Evolutionary conservation across 2,888 invertebrate species (phyloP).

Genomic region (Esperia sulphurella): DNA sequence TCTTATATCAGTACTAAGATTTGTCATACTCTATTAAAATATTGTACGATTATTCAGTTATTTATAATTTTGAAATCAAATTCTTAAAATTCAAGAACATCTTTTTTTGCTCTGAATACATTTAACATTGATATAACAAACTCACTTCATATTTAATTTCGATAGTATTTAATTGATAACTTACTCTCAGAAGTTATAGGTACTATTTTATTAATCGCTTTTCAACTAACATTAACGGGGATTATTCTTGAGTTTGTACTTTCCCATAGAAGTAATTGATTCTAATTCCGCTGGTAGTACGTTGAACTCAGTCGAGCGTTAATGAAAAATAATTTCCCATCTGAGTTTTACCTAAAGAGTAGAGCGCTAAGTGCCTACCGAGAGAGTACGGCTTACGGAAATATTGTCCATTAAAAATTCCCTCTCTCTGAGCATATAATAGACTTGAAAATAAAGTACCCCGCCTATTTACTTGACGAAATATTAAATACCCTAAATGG

Average conservation of each 20-base stretch:
- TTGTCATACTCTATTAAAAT: no score
- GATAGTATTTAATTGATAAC: no score
- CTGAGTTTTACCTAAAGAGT: slow-evolving; percentile 52
- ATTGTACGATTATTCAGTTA: no score
- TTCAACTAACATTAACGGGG: slow-evolving; percentile 27
- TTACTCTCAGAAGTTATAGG: no score
- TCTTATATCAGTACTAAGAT: no score
- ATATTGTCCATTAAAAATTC: slow-evolving; percentile 50
- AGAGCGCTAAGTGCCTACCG: slow-evolving; percentile 25
- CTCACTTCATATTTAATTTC: no score
- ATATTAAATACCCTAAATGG: not conserved
- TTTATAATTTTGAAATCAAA: no score
- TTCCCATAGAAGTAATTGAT: slow-evolving; percentile 63
- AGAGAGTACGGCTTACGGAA: slow-evolving; percentile 29
- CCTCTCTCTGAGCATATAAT: slow-evolving; percentile 23
- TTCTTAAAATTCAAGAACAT: no score
- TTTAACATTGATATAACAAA: no score
- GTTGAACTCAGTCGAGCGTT: slow-evolving; percentile 55
- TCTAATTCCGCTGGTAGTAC: slow-evolving; percentile 61
- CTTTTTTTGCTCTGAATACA: no score
- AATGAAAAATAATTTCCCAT: slow-evolving; percentile 70
- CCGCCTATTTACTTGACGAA: not conserved
- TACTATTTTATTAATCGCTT: slow-evolving; percentile 3
- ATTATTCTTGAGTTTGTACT: slow-evolving; percentile 53
- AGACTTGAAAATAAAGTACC: not conserved